These are phyloP conservation scores for Odocoileus hemionus DNA, from an alignment of 2,113 vertebrate species.

Conservation along the genomic window DNA sequence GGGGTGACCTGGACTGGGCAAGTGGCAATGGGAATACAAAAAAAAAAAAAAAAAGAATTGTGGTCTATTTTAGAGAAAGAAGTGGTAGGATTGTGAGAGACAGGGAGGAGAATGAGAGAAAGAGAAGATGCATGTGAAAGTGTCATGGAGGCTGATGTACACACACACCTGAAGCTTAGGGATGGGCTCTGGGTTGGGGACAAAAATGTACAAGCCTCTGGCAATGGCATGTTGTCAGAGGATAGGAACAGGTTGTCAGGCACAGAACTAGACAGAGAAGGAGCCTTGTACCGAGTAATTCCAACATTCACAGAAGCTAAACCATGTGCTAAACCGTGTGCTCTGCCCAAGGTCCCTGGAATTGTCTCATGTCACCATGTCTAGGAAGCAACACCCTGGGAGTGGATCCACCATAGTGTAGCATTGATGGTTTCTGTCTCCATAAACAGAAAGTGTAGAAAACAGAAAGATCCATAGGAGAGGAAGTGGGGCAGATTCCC, in stretches of 20 bases:
- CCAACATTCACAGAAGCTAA: neutral
- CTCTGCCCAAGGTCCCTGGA: neutral
- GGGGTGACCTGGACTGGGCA: neutral
- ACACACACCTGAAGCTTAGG: neutral
- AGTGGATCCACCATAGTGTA: neutral
- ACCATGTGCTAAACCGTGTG: neutral
- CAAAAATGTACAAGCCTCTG: neutral
- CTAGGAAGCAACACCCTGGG: neutral
- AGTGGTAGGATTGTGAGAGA: neutral
- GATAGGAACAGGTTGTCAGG: neutral
- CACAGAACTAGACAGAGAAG: neutral
- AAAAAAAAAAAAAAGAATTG: neutral
- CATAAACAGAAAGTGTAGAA: neutral
- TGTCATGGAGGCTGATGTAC: no score
- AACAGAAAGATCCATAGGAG: neutral
- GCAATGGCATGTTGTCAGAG: neutral
- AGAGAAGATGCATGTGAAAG: rapidly evolving
- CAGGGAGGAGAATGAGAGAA: neutral
- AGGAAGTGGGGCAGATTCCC: neutral
- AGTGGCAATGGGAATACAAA: neutral
- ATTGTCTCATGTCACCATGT: no score
- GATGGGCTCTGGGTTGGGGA: neutral
- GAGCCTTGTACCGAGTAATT: neutral
- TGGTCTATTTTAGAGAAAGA: neutral
- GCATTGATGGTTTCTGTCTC: neutral